A percentile compares a stretch with the other conserved stretches of the same genome.
phyloP scores from a whole-genome alignment of 1,140 invertebrate genomes.

The Trinorchestia longiramus region DNA sequence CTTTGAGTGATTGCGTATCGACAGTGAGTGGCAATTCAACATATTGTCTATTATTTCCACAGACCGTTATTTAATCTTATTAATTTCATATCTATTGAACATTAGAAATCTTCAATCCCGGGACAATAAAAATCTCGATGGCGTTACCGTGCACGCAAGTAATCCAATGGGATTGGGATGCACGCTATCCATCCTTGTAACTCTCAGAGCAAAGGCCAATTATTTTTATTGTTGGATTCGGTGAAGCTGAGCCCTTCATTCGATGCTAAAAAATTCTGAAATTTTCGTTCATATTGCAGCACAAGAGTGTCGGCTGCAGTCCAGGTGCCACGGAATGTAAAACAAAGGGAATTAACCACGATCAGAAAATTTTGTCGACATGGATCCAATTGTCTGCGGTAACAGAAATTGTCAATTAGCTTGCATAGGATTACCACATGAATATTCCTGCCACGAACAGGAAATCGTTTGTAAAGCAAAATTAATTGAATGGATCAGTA shows the following conservation, averaged over 20 bases:
- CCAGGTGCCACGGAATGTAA: not conserved
- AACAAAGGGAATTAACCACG: not conserved
- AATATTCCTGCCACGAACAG: not conserved
- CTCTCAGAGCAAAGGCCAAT: not conserved
- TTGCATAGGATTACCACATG: not conserved
- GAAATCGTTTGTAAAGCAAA: too few relatives aligned
- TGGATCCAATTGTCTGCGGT: not conserved
- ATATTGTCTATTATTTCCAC: too few relatives aligned
- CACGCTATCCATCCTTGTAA: not conserved
- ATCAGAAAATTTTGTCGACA: not conserved
- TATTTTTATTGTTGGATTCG: not conserved
- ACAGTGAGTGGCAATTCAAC: too few relatives aligned
- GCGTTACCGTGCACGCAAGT: too few relatives aligned
- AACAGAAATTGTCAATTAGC: not conserved
- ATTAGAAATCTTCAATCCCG: too few relatives aligned
- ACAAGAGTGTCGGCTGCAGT: too few relatives aligned
- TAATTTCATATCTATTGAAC: too few relatives aligned
- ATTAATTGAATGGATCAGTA: too few relatives aligned
- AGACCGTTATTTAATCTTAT: too few relatives aligned
- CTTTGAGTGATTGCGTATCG: too few relatives aligned
- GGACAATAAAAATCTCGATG: too few relatives aligned
- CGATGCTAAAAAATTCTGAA: not conserved
- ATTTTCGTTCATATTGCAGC: not conserved
- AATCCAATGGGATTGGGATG: too few relatives aligned
- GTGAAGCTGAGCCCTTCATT: not conserved